phyloP scores from a whole-genome alignment of 2,113 vertebrate genomes.

The Bos taurus region DNA sequence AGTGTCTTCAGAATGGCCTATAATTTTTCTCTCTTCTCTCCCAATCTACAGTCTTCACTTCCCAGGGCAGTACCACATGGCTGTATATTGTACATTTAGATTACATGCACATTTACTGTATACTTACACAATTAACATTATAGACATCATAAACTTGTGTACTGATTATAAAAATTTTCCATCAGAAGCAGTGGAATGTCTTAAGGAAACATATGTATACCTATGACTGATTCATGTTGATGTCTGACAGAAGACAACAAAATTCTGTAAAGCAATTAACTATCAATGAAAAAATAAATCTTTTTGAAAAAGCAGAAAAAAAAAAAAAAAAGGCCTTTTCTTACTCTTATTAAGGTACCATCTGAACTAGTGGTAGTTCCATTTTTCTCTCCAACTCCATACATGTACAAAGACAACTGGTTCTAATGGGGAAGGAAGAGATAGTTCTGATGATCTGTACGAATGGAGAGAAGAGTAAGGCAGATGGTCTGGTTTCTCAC shows the following conservation, averaged over 20 bases:
- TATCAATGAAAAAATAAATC: not conserved
- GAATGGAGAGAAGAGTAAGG: not conserved
- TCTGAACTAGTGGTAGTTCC: not conserved
- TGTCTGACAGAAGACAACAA: not conserved
- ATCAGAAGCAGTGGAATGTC: not conserved
- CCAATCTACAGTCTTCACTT: not conserved
- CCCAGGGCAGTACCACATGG: not conserved
- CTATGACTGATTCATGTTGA: not conserved
- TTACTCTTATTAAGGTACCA: not conserved
- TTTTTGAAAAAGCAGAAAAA: not conserved
- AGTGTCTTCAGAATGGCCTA: not conserved
- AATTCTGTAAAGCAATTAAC: not conserved
- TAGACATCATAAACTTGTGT: not conserved
- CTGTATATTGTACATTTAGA: not conserved
- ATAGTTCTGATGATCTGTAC: not conserved
- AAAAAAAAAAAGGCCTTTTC: not conserved
- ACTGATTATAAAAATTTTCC: not conserved
- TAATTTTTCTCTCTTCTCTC: not conserved
- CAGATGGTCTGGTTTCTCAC: not conserved
- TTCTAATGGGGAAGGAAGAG: not conserved
- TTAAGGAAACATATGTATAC: not conserved
- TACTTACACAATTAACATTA: not conserved
- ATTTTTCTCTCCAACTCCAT: not conserved
- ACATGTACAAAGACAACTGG: not conserved
- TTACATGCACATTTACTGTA: not conserved